Percentiles rank a stretch among this genome's conserved stretches.
phyloP scores from a whole-genome alignment of 2,888 invertebrate genomes.

The Archaeoteleia sp. region DNA sequence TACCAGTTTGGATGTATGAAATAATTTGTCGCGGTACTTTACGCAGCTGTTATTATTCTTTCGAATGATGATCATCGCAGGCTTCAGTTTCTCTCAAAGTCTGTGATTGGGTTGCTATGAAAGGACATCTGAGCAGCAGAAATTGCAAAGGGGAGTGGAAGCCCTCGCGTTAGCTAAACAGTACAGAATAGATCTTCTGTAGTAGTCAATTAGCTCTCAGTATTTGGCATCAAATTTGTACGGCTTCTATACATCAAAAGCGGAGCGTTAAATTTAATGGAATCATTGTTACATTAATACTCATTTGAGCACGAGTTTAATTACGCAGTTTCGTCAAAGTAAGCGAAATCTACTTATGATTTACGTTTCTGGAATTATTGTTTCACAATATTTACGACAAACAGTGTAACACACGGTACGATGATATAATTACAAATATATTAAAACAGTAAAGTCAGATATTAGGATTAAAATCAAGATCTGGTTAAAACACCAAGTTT shows the following conservation, averaged over 20 bases:
- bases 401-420: too few species aligned
- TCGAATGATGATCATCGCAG: neutral
- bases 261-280: constrained; percentile 11
- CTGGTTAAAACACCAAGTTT: too few species aligned
- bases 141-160: constrained; percentile 55
- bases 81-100: constrained; percentile 8
- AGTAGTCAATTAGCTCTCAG: constrained; percentile 60
- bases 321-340: constrained; percentile 22
- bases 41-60: neutral
- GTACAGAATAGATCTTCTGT: constrained; percentile 55
- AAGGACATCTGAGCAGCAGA: constrained; percentile 12
- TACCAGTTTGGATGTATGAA: too few species aligned
- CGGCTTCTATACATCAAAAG: constrained; percentile 42
- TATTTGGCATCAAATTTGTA: constrained; percentile 54
- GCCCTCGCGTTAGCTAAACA: constrained; percentile 60
- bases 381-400: too few species aligned
- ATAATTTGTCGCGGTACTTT: too few species aligned
- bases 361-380: too few species aligned
- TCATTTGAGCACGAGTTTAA: constrained; percentile 25
- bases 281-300: constrained; percentile 19
- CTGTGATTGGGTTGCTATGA: constrained; percentile 11
- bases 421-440: too few species aligned
- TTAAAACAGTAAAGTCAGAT: too few species aligned
- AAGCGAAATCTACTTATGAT: neutral
- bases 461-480: too few species aligned